Evolutionary conservation across 2,888 invertebrate genomes (phyloP), one percentile per base, ranked within the genome.

Genomic region (Cenopis cana): DNA sequence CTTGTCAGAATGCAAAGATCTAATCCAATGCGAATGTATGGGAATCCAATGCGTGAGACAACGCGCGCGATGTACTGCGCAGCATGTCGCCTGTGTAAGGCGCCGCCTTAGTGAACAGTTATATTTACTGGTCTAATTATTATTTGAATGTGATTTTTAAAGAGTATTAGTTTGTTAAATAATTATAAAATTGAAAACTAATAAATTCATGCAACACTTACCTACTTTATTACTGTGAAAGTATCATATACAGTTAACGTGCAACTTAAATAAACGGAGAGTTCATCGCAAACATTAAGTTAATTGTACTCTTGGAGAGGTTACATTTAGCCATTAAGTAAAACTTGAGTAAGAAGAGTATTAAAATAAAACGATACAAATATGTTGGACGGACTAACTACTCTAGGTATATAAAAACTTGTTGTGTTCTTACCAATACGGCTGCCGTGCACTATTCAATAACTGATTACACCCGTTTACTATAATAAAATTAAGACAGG

Each of bases 231-330:
- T 60, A 50, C 50, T 49, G 50, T 54, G 56, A 56, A 69, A 62
- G 49, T 50, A 36, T 64, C 54, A 24, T 38, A 56, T 56, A 56
- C 9, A 12, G 38, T 33, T 18, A 64, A 38, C 20, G 38, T 54
- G 64, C 64, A 20, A 38, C 36, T 36, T 20, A 24, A 52, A 33
- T 52, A n/a, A 24, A 24, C 24, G 38, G 17, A 52, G 41, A 29
- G 41, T 38, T 65, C 52, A 29, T 57, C 33, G 57, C 59, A 52
- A 52, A 46, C 46, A 69, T 59, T 65, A 69, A 59, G 69, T 59
- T 61, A 69, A 59, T 69, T 69, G 64, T 69, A 69, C 69, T 69
- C 69, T 69, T 69, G 57, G 5, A 55, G 49, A 69, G 14, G 64
- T 50, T 57, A 41, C 41, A 57, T 41, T 41, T 41, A 33, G 57